Base-by-base conservation (phyloP, 2,888 invertebrate genomes). In the Oligia latruncula region DNA sequence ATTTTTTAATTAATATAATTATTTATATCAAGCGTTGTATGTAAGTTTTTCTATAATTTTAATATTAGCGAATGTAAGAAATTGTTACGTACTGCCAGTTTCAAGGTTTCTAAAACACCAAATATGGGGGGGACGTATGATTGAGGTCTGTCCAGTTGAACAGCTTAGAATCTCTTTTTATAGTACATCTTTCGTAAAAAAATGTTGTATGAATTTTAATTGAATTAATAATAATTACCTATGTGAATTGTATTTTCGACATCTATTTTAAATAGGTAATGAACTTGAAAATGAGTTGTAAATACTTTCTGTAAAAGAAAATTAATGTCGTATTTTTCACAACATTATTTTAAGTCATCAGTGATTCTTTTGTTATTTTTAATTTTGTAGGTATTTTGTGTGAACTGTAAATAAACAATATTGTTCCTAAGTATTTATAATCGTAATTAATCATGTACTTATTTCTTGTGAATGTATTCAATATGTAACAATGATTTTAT, bases 71-170 rank as follows among this genome's bases (percentile, higher is more conserved):
- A 91, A 90, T 91, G 91, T 94, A 94, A 94, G 92, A 92, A 89
- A 92, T 92, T 92, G 93, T 95, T 94, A 93, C 88, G 92, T 93
- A 95, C 96, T 96, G 96, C 96, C 96, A 96, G 95, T 94, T 94
- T 93, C 92, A 94, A 94, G 95, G 95, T 95, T 95, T 94, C 93
- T 94, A 94, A 93, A 92, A 95, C 95, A 95, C 95, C 95, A 95
- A 77, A 95, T 90, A 86, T 91, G 92, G 87, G 89, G 92, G 92
- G 91, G 90, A 91, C 90, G 93, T 84, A 88, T 93, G 93, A 90
- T 87, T 92, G 93, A 89, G 68, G 89, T 91, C 85, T 94, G 94
- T 94, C 93, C 93, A 92, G 89, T 87, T 80, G 79, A 87, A 88
- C 87, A 82, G 78, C 85, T 91, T 90, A 84, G 88, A 90, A 90